These are phyloP conservation scores for Pontoporia blainvillei DNA, from an alignment of 2,113 vertebrate species.

Conservation along the genomic window DNA sequence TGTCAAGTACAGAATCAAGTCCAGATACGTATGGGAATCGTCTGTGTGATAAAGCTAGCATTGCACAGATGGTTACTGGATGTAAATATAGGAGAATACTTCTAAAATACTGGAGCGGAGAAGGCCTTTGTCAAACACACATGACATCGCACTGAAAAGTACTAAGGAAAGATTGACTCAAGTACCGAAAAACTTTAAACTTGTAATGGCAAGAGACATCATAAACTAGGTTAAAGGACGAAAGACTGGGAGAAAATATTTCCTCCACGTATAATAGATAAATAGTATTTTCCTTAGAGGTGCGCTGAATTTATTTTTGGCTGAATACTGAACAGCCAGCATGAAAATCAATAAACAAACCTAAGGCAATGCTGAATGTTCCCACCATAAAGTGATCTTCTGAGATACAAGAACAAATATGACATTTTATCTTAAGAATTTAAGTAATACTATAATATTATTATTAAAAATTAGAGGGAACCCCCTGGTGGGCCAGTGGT, in stretches of 20 bases:
- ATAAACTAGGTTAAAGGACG: not conserved
- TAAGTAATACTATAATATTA: not conserved
- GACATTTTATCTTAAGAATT: not conserved
- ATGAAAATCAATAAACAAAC: not conserved
- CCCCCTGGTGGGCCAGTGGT: not conserved
- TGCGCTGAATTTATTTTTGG: not conserved
- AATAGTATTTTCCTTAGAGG: not conserved
- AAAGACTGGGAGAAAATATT: not conserved
- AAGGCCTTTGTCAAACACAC: not conserved
- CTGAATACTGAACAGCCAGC: not conserved
- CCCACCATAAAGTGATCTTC: not conserved
- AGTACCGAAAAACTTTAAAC: not conserved
- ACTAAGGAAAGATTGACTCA: not conserved
- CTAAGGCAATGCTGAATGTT: constrained; percentile 12
- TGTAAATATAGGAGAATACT: not conserved
- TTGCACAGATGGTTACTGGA: not conserved
- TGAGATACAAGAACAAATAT: not conserved
- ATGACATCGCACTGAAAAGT: not conserved
- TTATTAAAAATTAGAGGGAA: not conserved
- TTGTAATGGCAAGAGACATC: not conserved
- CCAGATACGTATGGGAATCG: too few species aligned
- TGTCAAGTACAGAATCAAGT: not conserved
- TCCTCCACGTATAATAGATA: not conserved
- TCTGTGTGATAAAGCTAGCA: not conserved
- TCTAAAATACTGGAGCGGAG: not conserved